Base-by-base conservation (phyloP, 2,888 invertebrate species). In the Caenorhabditis sp. region DNA sequence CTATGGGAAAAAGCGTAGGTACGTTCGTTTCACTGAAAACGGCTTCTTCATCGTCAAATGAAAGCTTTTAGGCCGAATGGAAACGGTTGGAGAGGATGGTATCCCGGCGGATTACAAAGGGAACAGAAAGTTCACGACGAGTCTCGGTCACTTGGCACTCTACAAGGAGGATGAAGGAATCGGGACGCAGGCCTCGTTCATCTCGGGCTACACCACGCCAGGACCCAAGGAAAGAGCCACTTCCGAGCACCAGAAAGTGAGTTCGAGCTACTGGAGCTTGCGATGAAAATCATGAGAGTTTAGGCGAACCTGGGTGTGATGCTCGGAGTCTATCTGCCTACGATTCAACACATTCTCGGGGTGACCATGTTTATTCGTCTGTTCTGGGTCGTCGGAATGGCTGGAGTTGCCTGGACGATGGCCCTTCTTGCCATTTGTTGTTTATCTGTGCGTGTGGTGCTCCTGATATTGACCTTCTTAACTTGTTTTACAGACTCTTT, bases 341-440 rank as follows among this genome's bases (percentile, higher is more conserved):
- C 98, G 90, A 96, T 99, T 89, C 99, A 99, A 91, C 99, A 99
- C 91, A 99, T 99, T 91, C 97, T 99, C 90, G 99, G 99, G 85
- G 97, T 99, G 73, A 96, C 99, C 89, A 93, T 99, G 85, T 99
- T 99, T 92, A 97, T 99, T 90, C 95, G 99, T 90, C 92, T 99
- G 89, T 95, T 96, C 72, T 99, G 98, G 98, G 95, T 98, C 78
- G 90, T 95, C 58, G 87, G 87, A 53, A 82, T 87, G 75, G 85
- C 87, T 20, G 87, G 87, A 13, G 77, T 87, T 27, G 83, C 83
- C 39, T 84, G 84, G 78, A 87, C 95, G 85, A 96, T 97, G 91
- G 92, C 95, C 86, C 95, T 99, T 89, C 96, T 99, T 55, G 92
- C 96, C 81, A 93, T 94, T 89, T 91, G 91, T 81, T 91, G 91